phyloP scores from a whole-genome alignment of 1,140 invertebrate genomes.

The Conus betulinus region DNA sequence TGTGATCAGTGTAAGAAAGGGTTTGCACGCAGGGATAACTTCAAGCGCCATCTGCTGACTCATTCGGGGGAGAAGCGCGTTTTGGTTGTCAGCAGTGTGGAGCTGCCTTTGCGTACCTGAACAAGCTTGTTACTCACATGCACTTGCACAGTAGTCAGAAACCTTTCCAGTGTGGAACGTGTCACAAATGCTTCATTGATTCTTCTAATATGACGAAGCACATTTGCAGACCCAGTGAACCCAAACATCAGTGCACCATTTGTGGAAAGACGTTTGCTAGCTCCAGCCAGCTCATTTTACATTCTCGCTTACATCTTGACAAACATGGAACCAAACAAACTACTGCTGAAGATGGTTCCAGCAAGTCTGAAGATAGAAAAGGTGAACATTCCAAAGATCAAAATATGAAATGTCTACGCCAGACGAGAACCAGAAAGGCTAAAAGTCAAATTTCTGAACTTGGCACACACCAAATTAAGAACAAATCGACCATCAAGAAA shows the following conservation, averaged over 20 bases:
- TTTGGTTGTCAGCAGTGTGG: conserved; percentile 77
- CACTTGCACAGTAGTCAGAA: background rate
- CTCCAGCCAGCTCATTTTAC: background rate
- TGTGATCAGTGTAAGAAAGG: background rate
- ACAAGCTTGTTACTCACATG: conserved; percentile 7
- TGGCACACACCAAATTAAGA: background rate
- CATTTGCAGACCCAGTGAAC: background rate
- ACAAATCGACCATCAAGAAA: background rate
- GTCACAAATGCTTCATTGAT: background rate
- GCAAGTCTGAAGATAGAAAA: background rate
- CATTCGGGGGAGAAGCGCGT: conserved; percentile 94
- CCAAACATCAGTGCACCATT: background rate
- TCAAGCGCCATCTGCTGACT: conserved; percentile 83
- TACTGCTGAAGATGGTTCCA: background rate
- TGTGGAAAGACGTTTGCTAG: background rate
- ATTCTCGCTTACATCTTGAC: background rate
- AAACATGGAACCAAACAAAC: background rate
- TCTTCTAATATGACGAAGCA: background rate
- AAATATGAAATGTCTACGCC: background rate
- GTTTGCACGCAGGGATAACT: background rate
- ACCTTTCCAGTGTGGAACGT: background rate
- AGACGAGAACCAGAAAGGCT: background rate
- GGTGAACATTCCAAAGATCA: background rate
- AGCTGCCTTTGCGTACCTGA: conserved; percentile 15
- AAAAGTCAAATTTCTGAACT: background rate